Evolutionary conservation across 2,113 vertebrate species (phyloP), one percentile per base, ranked within the genome.

Genomic region (Zingel zingel): DNA sequence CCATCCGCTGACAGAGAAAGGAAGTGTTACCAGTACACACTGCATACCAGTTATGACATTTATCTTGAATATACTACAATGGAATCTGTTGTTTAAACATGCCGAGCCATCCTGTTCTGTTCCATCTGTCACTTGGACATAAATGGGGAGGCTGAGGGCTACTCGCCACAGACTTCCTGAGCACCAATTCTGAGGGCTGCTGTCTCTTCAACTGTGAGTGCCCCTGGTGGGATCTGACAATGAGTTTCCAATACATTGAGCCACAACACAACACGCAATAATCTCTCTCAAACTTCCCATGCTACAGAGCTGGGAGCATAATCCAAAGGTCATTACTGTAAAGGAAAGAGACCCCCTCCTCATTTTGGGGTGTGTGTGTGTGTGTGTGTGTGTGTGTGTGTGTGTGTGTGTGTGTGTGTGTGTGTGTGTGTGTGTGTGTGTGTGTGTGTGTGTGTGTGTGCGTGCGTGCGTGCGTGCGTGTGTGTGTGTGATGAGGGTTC

Each of bases 21-120:
- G 77, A 90, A 87, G 86, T 48, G 87, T 81, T 80, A 64, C 87
- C 62, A 21, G 67, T 47, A 75, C 68, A 74, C 69, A 88, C 48
- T 27, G 66, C 87, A 85, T 81, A 63, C 78, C 71, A 74, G 71
- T 85, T 76, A 78, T 85, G 78, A 91, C 83, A 89, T 88, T 56
- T 74, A 66, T 88, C 75, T 86, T 77, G 30, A 83, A 88, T 81
- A 81, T 66, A 59, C 14, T 73, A 86, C 83, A 79, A 36, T 80
- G 92, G 89, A 86, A 92, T 91, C 45, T 85, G 74, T 81, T 89
- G 56, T 91, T 83, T 84, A 88, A 86, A 93, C 89, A 92, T 30
- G 33, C 18, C 18, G 6, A 23, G 23, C 63, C 23, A 61, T 80
- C 53, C 77, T 81, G 87, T 81, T 67, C 85, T 69, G 43, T 85